Evolutionary conservation across 2,113 vertebrate genomes (phyloP).

Genomic region (Carassius gibelio): DNA sequence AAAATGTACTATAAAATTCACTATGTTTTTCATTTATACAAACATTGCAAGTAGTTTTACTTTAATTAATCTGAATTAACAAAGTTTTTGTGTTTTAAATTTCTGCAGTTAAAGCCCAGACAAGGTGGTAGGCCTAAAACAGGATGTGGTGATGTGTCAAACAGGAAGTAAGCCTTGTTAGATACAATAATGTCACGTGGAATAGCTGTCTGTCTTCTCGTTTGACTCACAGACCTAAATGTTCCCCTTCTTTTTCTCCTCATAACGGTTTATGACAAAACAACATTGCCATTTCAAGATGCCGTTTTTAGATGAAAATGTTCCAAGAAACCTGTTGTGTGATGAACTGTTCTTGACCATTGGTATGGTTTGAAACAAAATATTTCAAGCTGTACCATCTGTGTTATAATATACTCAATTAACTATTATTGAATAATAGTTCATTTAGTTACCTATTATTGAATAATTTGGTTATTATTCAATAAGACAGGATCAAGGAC

Average conservation of each 20-base stretch:
- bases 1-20: not conserved
- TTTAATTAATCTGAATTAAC: not conserved
- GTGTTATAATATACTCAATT: too few species aligned
- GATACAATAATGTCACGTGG: constrained; percentile 46
- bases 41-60: not conserved
- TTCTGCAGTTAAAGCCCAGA: constrained; percentile 11
- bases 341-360: not conserved
- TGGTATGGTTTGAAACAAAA: not conserved
- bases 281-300: not conserved
- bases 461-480: too few species aligned
- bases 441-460: too few species aligned
- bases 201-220: not conserved
- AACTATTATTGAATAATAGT: too few species aligned
- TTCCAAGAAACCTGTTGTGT: not conserved
- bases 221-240: constrained; percentile 14
- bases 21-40: not conserved
- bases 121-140: constrained; percentile 52
- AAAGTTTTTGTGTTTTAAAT: not conserved
- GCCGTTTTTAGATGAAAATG: not conserved
- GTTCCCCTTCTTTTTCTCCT: not conserved
- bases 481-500: too few species aligned
- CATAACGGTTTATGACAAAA: not conserved
- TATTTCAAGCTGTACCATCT: not conserved
- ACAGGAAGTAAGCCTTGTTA: constrained; percentile 70
- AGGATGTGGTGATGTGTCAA: constrained; percentile 74